Conservation (phyloP, 2,888 invertebrate species). For the Lycaena phlaeas region DNA sequence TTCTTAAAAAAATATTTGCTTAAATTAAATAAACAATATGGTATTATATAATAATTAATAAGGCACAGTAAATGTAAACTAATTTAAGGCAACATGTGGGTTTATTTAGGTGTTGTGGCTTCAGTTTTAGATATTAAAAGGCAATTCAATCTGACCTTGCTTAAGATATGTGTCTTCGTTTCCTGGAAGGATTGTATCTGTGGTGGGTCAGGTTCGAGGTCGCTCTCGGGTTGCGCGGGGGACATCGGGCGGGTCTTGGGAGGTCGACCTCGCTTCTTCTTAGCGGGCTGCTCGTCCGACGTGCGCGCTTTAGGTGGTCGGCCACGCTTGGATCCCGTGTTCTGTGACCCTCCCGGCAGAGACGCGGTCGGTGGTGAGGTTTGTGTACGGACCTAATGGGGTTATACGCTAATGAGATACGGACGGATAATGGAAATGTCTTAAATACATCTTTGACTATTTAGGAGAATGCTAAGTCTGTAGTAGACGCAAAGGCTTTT, state of each 20-base stretch:
- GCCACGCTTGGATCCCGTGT: constrained; percentile 55
- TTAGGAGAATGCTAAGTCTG: neutral
- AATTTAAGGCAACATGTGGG: too few species aligned
- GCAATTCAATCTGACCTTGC: constrained; percentile 34
- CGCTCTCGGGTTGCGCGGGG: constrained; percentile 27
- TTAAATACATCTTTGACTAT: neutral
- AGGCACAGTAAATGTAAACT: too few species aligned
- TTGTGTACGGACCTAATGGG: constrained; percentile 19
- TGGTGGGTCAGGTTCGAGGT: constrained; percentile 24
- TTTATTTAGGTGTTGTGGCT: too few species aligned
- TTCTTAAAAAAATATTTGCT: too few species aligned
- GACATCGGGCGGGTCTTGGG: constrained; percentile 38
- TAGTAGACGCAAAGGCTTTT: neutral
- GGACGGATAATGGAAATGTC: neutral
- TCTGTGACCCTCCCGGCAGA: constrained; percentile 32
- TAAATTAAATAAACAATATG: too few species aligned
- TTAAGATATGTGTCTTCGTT: constrained; percentile 56
- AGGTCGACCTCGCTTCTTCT: constrained; percentile 58
- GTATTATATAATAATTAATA: too few species aligned
- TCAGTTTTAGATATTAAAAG: neutral
- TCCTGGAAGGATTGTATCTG: constrained; percentile 37
- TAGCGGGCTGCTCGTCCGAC: constrained; percentile 46
- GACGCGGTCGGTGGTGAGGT: constrained; percentile 19
- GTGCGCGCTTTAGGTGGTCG: constrained; percentile 61
- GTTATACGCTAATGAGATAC: neutral